Base-by-base conservation (phyloP, 1,140 invertebrate species). In the Drosophila athabasca region DNA sequence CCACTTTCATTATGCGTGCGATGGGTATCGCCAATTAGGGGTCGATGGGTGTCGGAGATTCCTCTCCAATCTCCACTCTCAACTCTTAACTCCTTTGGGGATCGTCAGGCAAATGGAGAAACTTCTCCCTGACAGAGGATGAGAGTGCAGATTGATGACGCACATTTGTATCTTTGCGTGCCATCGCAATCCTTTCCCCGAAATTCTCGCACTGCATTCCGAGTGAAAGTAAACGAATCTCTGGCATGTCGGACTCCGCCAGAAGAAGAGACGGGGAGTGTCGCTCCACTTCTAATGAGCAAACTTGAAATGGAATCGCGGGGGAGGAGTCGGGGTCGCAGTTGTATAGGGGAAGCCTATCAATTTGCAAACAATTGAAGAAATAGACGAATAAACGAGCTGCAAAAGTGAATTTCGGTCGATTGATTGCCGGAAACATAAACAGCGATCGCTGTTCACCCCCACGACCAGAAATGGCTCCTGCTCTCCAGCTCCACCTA, bases 341-440 rank as follows among this genome's bases (percentile, higher is more conserved):
- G 8, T 8, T 45, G 17, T 19, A n/a, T 55, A 50, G 72, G 53
- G 76, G 54, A 62, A 11, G 46, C 59, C 64, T 61, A 77, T 73
- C 68, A 76, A 76, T 76, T 84, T 69, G 80, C 72, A 79, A 72
- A 73, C 80, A 72, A 76, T 57, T 49, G 61, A 62, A 52, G 60
- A 62, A 68, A 71, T 50, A 69, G 79, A 44, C 62, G 39, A 69
- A 49, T 19, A 57, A 71, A 60, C 65, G 67, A 70, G 41, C 60
- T 62, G 49, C 49, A 52, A 41, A 44, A 67, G 62, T 48, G 62
- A 84, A 70, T 77, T 69, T 73, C 61, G 59, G 69, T 31, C 72
- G 69, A 80, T 79, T 85, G 77, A 85, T 85, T 87, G 81, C 77
- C 77, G 81, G 81, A 85, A 87, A 85, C 83, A 81, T 85, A 85